These are phyloP conservation scores for Prolemur simus DNA, from an alignment of 2,113 vertebrate species.

Conservation along the genomic window DNA sequence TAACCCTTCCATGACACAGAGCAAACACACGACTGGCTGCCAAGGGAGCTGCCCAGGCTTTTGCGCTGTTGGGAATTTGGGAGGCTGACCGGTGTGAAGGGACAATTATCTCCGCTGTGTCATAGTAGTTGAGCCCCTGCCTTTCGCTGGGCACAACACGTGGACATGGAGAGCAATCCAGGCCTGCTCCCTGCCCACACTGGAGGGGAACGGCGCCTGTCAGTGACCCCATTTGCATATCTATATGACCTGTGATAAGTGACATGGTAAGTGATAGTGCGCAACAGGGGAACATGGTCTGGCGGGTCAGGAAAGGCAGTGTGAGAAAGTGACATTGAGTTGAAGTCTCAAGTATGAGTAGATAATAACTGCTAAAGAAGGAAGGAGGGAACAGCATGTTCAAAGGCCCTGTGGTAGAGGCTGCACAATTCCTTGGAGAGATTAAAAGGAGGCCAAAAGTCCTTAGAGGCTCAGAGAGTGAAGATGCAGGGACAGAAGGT, in stretches of 20 bases:
- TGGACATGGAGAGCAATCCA: fast-evolving
- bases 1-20: not conserved
- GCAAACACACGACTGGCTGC: not conserved
- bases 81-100: too few relatives aligned
- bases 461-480: too few relatives aligned
- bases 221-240: not conserved
- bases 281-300: not conserved
- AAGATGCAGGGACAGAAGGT: not conserved
- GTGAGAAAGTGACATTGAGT: not conserved
- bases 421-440: not conserved
- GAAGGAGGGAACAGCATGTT: not conserved
- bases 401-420: not conserved
- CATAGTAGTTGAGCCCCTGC: not conserved
- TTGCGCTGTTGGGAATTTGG: not conserved
- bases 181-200: not conserved
- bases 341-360: too few relatives aligned
- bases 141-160: not conserved
- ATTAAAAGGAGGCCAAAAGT: not conserved
- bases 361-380: not conserved
- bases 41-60: not conserved
- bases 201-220: too few relatives aligned
- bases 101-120: too few relatives aligned
- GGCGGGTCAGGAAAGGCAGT: not conserved
- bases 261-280: not conserved
- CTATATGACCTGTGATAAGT: not conserved